phyloP scores from a whole-genome alignment of 1,140 invertebrate genomes.

The Eupristina koningsbergeri region DNA sequence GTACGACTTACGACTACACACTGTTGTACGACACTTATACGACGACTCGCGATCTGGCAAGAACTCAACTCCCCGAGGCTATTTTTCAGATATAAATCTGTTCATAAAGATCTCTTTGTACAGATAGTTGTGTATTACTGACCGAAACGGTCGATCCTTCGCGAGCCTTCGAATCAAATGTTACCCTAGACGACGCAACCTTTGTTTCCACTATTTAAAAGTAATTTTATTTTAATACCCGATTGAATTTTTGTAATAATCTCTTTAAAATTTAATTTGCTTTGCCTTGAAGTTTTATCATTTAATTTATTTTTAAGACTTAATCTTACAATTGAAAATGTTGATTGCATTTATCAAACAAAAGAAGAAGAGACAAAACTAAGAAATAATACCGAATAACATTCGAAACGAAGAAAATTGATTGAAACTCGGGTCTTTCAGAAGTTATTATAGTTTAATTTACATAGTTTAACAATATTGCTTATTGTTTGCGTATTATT shows the following conservation, averaged over 20 bases:
- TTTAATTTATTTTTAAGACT: neutral
- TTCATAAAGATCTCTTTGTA: conserved; percentile 38
- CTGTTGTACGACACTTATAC: conserved; percentile 29
- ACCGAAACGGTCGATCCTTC: conserved; percentile 1
- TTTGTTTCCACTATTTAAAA: conserved; percentile 16
- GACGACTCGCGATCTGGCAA: neutral
- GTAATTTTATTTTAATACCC: neutral
- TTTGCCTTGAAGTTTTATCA: neutral
- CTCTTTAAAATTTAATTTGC: neutral
- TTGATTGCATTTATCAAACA: neutral
- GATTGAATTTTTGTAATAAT: neutral
- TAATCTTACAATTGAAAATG: neutral
- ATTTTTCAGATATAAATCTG: conserved; percentile 44
- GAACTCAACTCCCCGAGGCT: neutral
- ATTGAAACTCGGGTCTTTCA: no score
- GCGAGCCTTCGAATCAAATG: neutral
- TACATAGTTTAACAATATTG: no score
- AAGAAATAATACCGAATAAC: no score
- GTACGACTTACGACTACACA: conserved; percentile 41
- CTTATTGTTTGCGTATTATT: neutral
- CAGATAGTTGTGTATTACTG: conserved; percentile 17
- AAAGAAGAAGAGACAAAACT: neutral
- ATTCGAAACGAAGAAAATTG: no score
- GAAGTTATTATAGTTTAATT: no score
- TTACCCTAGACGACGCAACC: neutral